Percentiles rank a stretch among this genome's conserved stretches.
Evolutionary conservation across 2,888 invertebrate genomes (phyloP).

Genomic region (Ditula angustiorana): DNA sequence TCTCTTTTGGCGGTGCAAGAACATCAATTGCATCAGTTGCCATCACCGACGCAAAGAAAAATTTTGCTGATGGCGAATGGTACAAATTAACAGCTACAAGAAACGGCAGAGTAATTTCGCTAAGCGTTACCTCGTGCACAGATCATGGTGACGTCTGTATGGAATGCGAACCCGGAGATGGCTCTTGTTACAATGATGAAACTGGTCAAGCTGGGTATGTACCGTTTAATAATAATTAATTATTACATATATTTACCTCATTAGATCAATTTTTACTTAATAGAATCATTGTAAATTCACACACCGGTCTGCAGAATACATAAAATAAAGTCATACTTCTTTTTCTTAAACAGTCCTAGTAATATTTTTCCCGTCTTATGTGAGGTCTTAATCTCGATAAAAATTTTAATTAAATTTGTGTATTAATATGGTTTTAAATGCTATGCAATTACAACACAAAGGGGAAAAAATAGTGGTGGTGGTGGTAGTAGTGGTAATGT

Average conservation of each 20-base stretch:
- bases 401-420: no score
- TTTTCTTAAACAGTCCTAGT: no score
- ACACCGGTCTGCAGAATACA: no score
- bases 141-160: slow-evolving; percentile 95
- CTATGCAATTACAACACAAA: no score
- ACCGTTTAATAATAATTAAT: slow-evolving; percentile 17
- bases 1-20: slow-evolving; percentile 95
- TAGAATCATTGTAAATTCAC: no score
- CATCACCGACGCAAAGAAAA: slow-evolving; percentile 87
- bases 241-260: background rate
- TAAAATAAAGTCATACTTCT: no score
- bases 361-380: no score
- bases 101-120: slow-evolving; percentile 94
- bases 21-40: slow-evolving; percentile 94
- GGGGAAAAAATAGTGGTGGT: no score
- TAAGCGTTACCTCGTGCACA: slow-evolving; percentile 92
- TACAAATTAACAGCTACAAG: slow-evolving; percentile 96
- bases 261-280: background rate
- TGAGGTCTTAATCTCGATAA: no score
- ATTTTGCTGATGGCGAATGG: slow-evolving; percentile 95
- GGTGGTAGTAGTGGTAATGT: no score
- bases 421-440: no score
- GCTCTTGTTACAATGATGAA: slow-evolving; percentile 93
- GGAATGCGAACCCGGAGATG: slow-evolving; percentile 94
- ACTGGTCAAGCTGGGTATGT: slow-evolving; percentile 95